Conservation (phyloP, 2,888 invertebrate species). For the Brassicogethes aeneus region DNA sequence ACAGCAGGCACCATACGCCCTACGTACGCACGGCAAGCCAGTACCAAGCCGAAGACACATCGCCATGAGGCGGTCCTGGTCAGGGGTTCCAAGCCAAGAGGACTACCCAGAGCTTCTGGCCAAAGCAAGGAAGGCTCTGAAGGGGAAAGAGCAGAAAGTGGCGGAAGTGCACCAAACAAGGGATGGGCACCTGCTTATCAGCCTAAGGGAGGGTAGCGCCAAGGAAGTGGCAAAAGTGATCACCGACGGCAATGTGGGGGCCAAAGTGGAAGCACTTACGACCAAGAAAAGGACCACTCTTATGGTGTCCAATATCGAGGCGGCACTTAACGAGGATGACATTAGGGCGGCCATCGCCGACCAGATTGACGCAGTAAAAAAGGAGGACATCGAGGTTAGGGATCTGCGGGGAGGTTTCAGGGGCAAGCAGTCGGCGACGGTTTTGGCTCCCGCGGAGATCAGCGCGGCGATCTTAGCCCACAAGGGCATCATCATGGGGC, state of each 20-base stretch:
- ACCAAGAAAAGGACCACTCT: too few species aligned
- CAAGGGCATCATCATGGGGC: too few species aligned
- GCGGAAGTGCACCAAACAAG: not conserved
- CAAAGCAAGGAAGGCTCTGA: too few species aligned
- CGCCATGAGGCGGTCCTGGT: not conserved
- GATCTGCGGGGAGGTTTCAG: too few species aligned
- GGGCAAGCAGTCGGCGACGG: not conserved
- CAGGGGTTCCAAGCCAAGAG: not conserved
- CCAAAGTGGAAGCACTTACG: too few species aligned
- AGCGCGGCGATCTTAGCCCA: not conserved
- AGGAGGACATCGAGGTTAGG: not conserved
- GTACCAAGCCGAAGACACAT: not conserved
- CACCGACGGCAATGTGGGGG: not conserved
- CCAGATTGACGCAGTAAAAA: not conserved
- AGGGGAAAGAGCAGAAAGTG: not conserved
- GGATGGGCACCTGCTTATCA: too few species aligned
- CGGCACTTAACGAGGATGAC: not conserved
- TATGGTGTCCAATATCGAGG: conserved; percentile 1
- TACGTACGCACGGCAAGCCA: not conserved
- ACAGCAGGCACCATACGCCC: too few species aligned
- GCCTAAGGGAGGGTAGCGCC: not conserved
- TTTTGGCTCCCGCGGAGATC: not conserved
- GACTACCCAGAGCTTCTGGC: not conserved
- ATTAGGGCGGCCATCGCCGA: not conserved
- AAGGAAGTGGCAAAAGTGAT: not conserved